Base-by-base conservation (phyloP, 2,113 vertebrate genomes). In the Chaetodon trifascialis region DNA sequence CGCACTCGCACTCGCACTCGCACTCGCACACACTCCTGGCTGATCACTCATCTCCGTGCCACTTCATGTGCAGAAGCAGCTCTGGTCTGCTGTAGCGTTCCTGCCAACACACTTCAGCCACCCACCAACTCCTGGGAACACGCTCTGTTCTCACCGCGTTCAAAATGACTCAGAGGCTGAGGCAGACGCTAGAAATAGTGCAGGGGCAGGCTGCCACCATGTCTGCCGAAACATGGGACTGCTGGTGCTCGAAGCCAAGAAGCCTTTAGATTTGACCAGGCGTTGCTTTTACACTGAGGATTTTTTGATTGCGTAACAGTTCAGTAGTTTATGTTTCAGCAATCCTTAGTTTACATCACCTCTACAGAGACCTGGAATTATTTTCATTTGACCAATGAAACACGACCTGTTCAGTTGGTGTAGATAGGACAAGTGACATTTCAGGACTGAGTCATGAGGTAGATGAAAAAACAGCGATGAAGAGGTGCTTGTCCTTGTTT, bases 41-140 rank as follows among this genome's bases (percentile, higher is more conserved):
- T 59, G 44, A 84, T 69, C 70, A n/a, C 56, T 89, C 81, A 76
- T 83, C 82, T 85, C 30, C 0, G 60, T 51, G 79, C 80, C 84
- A 82, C 89, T 87, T 91, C 77, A 82, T 86, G 82, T 84, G 82
- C 58, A 77, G 60, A 87, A 85, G 83, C 83, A 63, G 84, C 84
- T 86, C 85, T 85, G 60, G 78, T 90, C 80, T 76, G 73, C 83
- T 85, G 68, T 82, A 56, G 44, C 21, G n/a, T 85, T 89, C 44
- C 79, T 88, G 89, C 90, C 86, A 90, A 93, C 87, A 92, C 88
- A 73, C 73, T 90, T 79, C 44, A 90, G 82, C 93, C 89, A 72
- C 92, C 95, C 92, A 95, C 94, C 88, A 90, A 84, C 90, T 85
- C 77, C 77, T 83, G 76, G 81, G 86, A 93, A 89, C 79, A 73